Conservation (phyloP, 1,140 invertebrate species). For the Caenorhabditis inopinata region DNA sequence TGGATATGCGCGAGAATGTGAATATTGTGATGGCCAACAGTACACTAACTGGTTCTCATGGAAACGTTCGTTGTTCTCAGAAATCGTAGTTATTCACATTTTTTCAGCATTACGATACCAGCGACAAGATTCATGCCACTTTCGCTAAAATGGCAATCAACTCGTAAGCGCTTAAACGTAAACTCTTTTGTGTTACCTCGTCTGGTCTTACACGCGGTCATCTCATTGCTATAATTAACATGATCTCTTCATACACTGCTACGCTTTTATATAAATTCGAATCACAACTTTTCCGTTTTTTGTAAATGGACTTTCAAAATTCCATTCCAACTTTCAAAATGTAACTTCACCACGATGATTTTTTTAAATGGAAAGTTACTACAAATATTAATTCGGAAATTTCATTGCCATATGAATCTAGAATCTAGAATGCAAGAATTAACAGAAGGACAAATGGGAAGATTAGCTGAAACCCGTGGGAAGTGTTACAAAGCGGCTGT, state of each 20-base stretch:
- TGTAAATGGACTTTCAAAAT: too few species aligned
- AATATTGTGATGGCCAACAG: slow-evolving; percentile 50
- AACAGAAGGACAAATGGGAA: neutral
- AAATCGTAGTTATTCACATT: neutral
- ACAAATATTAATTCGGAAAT: neutral
- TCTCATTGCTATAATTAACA: too few species aligned
- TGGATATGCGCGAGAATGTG: slow-evolving; percentile 47
- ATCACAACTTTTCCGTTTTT: too few species aligned
- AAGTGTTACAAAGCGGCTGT: neutral
- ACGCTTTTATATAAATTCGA: too few species aligned
- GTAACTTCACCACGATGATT: too few species aligned
- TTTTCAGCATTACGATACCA: neutral
- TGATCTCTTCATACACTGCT: too few species aligned
- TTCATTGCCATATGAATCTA: neutral
- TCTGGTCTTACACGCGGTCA: too few species aligned
- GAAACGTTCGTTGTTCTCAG: neutral
- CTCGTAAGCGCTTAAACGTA: neutral
- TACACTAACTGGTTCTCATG: slow-evolving; percentile 46
- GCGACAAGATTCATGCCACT: neutral
- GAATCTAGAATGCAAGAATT: neutral
- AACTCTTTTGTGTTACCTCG: too few species aligned
- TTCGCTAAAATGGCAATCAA: neutral
- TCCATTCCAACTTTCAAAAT: too few species aligned
- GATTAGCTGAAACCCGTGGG: neutral
- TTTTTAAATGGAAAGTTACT: too few species aligned